Conservation (phyloP, 2,113 vertebrate species). For the Xyrauchen texanus region DNA sequence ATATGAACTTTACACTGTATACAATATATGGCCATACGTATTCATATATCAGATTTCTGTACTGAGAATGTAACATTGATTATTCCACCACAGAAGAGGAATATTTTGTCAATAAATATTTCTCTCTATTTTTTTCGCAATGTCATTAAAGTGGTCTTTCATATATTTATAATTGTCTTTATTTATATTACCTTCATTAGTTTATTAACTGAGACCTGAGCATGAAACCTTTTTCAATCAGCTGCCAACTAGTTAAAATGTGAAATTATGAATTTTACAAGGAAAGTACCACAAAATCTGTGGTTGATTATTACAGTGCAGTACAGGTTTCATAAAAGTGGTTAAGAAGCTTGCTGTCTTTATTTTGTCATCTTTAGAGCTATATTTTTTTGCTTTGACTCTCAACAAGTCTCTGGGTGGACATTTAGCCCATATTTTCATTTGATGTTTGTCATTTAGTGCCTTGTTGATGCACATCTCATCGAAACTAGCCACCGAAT, state of each 20-base stretch:
- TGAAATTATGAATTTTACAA: no score
- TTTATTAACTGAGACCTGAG: no score
- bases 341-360: no score
- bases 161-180: neutral
- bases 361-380: no score
- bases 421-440: neutral
- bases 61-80: neutral
- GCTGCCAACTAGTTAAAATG: no score
- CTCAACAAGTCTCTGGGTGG: neutral
- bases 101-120: conserved; percentile 5
- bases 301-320: no score
- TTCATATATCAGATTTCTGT: no score
- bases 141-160: neutral
- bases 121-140: neutral
- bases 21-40: no score
- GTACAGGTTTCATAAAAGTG: no score
- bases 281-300: no score
- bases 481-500: conserved; percentile 64
- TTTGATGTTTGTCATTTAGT: conserved; percentile 37
- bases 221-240: no score
- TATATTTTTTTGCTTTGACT: neutral
- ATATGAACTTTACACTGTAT: no score
- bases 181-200: neutral
- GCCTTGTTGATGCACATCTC: conserved; percentile 45
- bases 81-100: neutral